Percentiles rank a stretch among this genome's conserved stretches.
phyloP scores from a whole-genome alignment of 1,140 invertebrate species.

The Antheraea pernyi region DNA sequence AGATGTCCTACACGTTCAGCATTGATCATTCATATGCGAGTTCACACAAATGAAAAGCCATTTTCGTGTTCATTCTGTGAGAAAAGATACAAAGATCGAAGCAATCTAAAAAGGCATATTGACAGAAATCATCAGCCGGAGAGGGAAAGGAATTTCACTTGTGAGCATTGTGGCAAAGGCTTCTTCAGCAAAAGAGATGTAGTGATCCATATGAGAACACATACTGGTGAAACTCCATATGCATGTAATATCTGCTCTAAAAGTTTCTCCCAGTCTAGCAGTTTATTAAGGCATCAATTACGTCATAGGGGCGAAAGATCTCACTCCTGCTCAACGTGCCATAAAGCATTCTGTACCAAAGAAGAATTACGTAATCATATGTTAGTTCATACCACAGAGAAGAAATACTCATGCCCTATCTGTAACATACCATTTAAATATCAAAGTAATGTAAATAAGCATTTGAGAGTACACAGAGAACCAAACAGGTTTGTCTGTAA shows the following conservation, averaged over 20 bases:
- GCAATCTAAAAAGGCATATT: slow-evolving; percentile 65
- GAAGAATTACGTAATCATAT: slow-evolving; percentile 49
- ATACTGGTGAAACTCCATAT: slow-evolving; percentile 67
- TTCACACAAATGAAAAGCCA: slow-evolving; percentile 58
- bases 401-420: slow-evolving; percentile 48
- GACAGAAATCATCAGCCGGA: slow-evolving; percentile 41
- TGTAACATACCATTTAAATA: slow-evolving; percentile 61
- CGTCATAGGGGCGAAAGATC: slow-evolving; percentile 88
- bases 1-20: slow-evolving; percentile 71
- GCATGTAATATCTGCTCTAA: slow-evolving; percentile 48
- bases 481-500: slow-evolving; percentile 61
- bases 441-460: slow-evolving; percentile 53
- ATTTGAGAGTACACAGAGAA: slow-evolving; percentile 44
- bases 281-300: slow-evolving; percentile 80
- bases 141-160: slow-evolving; percentile 60
- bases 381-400: slow-evolving; percentile 48
- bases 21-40: slow-evolving; percentile 52
- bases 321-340: slow-evolving; percentile 83
- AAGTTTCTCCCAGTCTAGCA: slow-evolving; percentile 56
- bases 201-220: slow-evolving; percentile 52
- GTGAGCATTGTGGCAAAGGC: slow-evolving; percentile 80
- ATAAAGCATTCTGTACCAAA: slow-evolving; percentile 75
- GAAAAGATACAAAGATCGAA: slow-evolving; percentile 72
- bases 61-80: slow-evolving; percentile 52
- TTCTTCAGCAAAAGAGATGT: slow-evolving; percentile 63